These are phyloP conservation scores for Nyctibius bracteatus DNA, from an alignment of 2,113 vertebrate genomes.

Conservation along the genomic window DNA sequence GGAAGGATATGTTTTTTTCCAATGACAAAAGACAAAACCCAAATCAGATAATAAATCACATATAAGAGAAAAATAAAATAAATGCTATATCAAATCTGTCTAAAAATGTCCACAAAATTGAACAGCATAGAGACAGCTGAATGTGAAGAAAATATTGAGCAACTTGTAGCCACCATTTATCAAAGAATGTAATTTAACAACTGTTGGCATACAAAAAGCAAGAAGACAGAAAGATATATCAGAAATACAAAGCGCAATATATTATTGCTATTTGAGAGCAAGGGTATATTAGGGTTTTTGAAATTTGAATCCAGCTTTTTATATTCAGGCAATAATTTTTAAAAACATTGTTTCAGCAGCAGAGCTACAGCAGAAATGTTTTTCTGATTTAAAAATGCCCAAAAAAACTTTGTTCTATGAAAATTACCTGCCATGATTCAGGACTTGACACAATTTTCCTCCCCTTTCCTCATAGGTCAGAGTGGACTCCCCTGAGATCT, in stretches of 20 bases:
- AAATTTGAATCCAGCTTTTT: conserved; percentile 27
- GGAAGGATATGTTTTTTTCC: background rate
- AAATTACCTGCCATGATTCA: background rate
- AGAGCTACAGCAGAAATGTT: background rate
- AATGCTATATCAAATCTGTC: conserved; percentile 56
- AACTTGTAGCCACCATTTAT: conserved; percentile 47
- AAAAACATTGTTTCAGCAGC: background rate
- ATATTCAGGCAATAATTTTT: background rate
- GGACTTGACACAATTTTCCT: background rate
- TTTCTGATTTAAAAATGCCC: background rate
- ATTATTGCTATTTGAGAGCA: conserved; percentile 18
- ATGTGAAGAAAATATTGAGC: conserved; percentile 55
- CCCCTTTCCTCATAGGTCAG: background rate
- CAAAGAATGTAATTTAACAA: conserved; percentile 57
- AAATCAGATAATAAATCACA: conserved; percentile 55
- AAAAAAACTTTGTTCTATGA: background rate
- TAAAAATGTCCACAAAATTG: conserved; percentile 45
- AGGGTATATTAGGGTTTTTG: background rate
- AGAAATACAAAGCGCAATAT: conserved; percentile 25
- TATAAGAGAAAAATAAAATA: conserved; percentile 51
- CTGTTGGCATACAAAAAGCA: conserved; percentile 37
- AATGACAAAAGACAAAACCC: conserved; percentile 16
- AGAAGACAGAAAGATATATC: conserved; percentile 44
- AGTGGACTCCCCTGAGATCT: background rate
- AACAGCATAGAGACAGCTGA: conserved; percentile 13